Conservation (phyloP, 2,888 invertebrate species). For the Rapana venosa region DNA sequence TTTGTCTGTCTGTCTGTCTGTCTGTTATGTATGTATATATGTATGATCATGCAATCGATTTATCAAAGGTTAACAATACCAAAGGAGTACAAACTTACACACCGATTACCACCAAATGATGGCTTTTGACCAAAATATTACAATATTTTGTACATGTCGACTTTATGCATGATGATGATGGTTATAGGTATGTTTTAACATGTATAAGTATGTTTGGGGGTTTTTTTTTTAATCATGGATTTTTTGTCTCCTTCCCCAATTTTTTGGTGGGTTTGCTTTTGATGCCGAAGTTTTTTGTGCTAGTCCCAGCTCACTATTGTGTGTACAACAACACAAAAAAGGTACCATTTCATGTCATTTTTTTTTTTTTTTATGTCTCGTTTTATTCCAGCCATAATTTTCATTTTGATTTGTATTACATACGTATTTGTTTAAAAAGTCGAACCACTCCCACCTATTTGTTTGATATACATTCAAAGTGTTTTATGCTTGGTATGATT, state of each 20-base stretch:
- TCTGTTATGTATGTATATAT: background rate
- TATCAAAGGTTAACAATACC: conserved; percentile 5
- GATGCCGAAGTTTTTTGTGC: background rate
- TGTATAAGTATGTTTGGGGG: too few relatives aligned
- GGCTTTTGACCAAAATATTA: background rate
- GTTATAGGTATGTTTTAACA: too few relatives aligned
- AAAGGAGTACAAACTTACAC: background rate
- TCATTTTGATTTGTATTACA: background rate
- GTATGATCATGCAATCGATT: background rate
- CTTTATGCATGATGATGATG: too few relatives aligned
- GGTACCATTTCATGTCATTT: too few relatives aligned
- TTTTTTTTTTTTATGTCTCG: background rate
- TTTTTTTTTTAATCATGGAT: background rate
- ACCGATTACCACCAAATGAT: background rate
- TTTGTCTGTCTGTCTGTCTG: too few relatives aligned
- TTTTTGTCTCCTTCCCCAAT: background rate
- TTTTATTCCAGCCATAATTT: conserved; percentile 16
- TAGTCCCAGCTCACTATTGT: conserved; percentile 32
- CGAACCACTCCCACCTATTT: background rate
- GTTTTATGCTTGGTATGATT: background rate
- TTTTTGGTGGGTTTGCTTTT: background rate
- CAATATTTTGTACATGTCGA: background rate
- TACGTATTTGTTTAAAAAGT: too few relatives aligned
- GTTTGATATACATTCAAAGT: background rate
- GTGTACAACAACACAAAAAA: too few relatives aligned